A percentile compares a stretch with the other conserved stretches of the same genome.
Conservation (phyloP, 2,888 invertebrate genomes). For the Pteria penguin region DNA sequence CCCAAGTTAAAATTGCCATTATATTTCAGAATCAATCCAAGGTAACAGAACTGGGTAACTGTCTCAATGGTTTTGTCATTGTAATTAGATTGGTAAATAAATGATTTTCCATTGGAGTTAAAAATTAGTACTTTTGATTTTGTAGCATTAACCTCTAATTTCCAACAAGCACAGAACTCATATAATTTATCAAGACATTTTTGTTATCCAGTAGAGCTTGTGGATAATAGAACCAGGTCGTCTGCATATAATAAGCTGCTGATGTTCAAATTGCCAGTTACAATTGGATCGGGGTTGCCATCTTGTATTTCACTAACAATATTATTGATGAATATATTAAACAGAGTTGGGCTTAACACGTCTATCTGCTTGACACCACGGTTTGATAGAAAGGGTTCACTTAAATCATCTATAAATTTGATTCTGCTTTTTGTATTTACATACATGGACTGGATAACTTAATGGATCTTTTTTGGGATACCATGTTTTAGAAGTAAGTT, state of each 20-base stretch:
- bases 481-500: constrained; percentile 3
- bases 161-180: constrained; percentile 20
- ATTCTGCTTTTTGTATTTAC: constrained; percentile 7
- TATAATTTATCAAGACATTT: constrained; percentile 3
- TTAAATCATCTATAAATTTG: constrained; percentile 21
- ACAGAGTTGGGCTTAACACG: too few species aligned
- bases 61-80: constrained; percentile 11
- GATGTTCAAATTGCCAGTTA: background rate
- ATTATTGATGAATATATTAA: too few species aligned
- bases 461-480: constrained; percentile 3
- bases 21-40: constrained; percentile 10
- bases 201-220: constrained; percentile 21
- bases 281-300: constrained; percentile 7
- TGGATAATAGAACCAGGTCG: constrained; percentile 22
- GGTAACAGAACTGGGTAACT: constrained; percentile 11
- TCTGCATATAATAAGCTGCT: constrained; percentile 25
- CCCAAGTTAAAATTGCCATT: constrained; percentile 6
- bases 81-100: background rate
- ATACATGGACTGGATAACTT: constrained; percentile 33
- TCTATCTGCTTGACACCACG: too few species aligned
- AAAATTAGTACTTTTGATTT: constrained; percentile 30
- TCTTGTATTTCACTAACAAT: background rate
- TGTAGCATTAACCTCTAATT: constrained; percentile 6
- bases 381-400: background rate
- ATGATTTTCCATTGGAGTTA: constrained; percentile 26